Evolutionary conservation across 1,140 invertebrate genomes (phyloP).

Genomic region (Prorops nasuta): DNA sequence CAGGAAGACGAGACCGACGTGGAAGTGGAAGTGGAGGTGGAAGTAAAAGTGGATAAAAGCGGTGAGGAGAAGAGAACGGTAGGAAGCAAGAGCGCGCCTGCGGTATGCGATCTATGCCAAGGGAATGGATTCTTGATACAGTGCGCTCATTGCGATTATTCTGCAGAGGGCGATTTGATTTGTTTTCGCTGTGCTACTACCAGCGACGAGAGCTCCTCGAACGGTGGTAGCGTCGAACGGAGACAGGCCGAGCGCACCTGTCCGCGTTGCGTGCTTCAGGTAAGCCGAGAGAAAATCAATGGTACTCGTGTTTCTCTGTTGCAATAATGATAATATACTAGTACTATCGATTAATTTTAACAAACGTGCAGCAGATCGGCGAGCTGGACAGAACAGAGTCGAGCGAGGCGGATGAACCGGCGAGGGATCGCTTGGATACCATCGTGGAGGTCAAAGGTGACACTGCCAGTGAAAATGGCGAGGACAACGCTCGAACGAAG

Average conservation of each 20-base stretch:
- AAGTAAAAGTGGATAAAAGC: not conserved
- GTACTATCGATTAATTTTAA: too few species aligned
- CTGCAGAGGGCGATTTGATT: slow-evolving; percentile 44
- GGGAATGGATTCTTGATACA: slow-evolving; percentile 20
- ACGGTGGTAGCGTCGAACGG: slow-evolving; percentile 35
- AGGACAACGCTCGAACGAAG: slow-evolving; percentile 38
- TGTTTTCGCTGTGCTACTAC: slow-evolving; percentile 49
- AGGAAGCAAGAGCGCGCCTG: too few species aligned
- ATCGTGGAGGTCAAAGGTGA: slow-evolving; percentile 47
- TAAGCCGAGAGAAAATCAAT: too few species aligned
- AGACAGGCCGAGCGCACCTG: too few species aligned
- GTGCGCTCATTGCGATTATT: slow-evolving; percentile 39
- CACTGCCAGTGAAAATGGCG: slow-evolving; percentile 34
- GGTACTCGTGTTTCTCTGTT: too few species aligned
- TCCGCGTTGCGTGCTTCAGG: slow-evolving; percentile 33
- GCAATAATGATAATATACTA: too few species aligned
- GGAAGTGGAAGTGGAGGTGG: not conserved
- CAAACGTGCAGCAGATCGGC: too few species aligned
- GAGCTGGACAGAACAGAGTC: too few species aligned
- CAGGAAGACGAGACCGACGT: not conserved
- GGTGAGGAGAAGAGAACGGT: too few species aligned
- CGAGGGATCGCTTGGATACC: slow-evolving; percentile 43
- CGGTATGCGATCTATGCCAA: slow-evolving; percentile 31
- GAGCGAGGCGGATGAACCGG: slow-evolving; percentile 9
- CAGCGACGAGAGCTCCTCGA: slow-evolving; percentile 34